A percentile compares a stretch with the other conserved stretches of the same genome.
Evolutionary conservation across 2,888 invertebrate species (phyloP).

Genomic region (Exocentrus adspersus): DNA sequence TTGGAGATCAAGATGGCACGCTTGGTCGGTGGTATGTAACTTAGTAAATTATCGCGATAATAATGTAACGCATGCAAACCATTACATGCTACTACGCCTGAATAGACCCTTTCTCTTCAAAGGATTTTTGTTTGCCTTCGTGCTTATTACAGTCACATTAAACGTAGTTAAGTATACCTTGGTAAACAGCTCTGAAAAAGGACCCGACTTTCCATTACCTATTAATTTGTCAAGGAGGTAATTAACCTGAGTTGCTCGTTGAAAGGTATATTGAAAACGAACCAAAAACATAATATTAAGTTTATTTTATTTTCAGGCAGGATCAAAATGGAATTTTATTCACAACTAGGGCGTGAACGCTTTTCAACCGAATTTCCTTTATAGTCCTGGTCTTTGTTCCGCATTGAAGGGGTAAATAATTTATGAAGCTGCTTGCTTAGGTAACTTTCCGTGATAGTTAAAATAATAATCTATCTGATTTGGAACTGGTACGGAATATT

Average conservation of each 20-base stretch:
- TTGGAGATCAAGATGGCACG: slow-evolving; percentile 40
- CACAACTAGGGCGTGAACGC: background rate
- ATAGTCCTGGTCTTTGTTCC: too few species aligned
- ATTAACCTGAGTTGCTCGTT: background rate
- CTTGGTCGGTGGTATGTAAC: slow-evolving; percentile 43
- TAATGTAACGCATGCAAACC: slow-evolving; percentile 38
- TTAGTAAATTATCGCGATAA: slow-evolving; percentile 37
- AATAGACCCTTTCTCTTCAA: slow-evolving; percentile 26
- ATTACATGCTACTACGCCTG: slow-evolving; percentile 37
- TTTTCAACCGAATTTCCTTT: too few species aligned
- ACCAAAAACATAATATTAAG: background rate
- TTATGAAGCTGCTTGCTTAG: too few species aligned
- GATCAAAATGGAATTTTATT: background rate
- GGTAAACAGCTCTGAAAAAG: slow-evolving; percentile 8
- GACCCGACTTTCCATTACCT: slow-evolving; percentile 4
- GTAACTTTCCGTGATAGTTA: too few species aligned
- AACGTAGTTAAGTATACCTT: slow-evolving; percentile 6
- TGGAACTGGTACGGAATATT: too few species aligned
- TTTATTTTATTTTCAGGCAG: background rate
- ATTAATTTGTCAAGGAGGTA: background rate
- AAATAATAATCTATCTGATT: too few species aligned
- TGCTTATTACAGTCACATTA: slow-evolving; percentile 1
- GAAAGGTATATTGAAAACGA: background rate
- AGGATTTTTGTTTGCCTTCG: slow-evolving; percentile 22
- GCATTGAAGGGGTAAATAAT: too few species aligned